phyloP scores from a whole-genome alignment of 2,113 vertebrate genomes.

The Ranitomeya imitator region DNA sequence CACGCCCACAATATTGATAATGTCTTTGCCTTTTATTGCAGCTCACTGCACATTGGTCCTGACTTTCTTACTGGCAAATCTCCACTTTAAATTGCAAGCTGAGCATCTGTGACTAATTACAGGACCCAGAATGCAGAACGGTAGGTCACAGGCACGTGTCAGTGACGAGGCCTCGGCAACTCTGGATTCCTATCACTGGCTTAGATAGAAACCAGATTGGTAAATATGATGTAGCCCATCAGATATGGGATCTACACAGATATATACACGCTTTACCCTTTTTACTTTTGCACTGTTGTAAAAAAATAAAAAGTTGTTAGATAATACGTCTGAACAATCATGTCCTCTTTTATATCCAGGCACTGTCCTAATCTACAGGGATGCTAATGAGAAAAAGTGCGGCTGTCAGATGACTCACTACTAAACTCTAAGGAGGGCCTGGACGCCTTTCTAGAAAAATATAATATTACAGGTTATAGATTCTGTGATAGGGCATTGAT shows the following conservation, averaged over 20 bases:
- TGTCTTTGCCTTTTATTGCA: too few relatives aligned
- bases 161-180: background rate
- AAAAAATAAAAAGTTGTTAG: background rate
- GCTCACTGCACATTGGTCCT: too few relatives aligned
- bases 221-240: background rate
- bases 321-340: too few relatives aligned
- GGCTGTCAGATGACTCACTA: too few relatives aligned
- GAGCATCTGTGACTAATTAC: background rate
- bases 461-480: too few relatives aligned
- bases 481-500: too few relatives aligned
- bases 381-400: too few relatives aligned
- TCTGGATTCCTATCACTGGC: constrained; percentile 15
- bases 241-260: background rate
- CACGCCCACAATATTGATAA: too few relatives aligned
- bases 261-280: background rate
- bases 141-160: background rate
- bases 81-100: background rate
- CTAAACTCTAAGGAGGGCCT: too few relatives aligned
- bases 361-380: too few relatives aligned
- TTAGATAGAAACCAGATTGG: constrained; percentile 25
- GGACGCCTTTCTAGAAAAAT: too few relatives aligned
- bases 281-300: background rate
- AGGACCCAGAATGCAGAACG: background rate
- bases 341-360: too few relatives aligned
- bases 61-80: background rate